Base-by-base conservation (phyloP, 2,888 invertebrate species). In the Drosophila atripex region DNA sequence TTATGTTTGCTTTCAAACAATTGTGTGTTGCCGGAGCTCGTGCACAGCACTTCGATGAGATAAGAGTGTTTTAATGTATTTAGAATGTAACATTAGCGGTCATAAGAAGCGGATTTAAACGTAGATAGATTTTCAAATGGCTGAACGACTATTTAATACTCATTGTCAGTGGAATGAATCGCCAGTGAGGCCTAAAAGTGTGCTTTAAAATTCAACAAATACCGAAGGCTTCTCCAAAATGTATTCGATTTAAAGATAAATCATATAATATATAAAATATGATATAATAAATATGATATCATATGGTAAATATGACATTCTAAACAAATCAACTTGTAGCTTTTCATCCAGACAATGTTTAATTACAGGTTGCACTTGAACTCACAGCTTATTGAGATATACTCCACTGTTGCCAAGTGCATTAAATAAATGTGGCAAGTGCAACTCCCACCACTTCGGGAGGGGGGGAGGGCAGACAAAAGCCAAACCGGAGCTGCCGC, bases 1-100 rank as follows among this genome's bases (percentile, higher is more conserved):
- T 25, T 23, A 14, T 25, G 28, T 28, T 28, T 28, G 28, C 28
- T 28, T 28, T 16, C 68, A 43, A 49, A 38, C 54, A 43, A 54
- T 68, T 66, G 77, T 59, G 63, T 45, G n/a, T 54, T 46, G 21
- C n/a, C 14, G 21, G 12, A 9, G 32, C 49, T 49, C 70, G 66
- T 66, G 66, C 66, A 58, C 49, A 30, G 55, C 51, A 75, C 35
- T 11, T 18, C 52, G 66, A 47, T 18, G 38, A 79, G 85, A 84
- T 80, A 86, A 80, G 77, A 73, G 80, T 63, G 53, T 58, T 65
- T 84, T 84, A 86, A 86, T 86, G 87, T 80, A 72, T 80, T 86
- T 86, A 80, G 87, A 86, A 84, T 71, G 85, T 61, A 51, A 50
- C 49, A 61, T 64, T 70, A 69, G 69, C 35, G 68, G 45, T 14